Evolutionary conservation across 2,797 vertebrate genomes (phyloP), one percentile per base, ranked within the genome.

Genomic region (Momotus momota): DNA sequence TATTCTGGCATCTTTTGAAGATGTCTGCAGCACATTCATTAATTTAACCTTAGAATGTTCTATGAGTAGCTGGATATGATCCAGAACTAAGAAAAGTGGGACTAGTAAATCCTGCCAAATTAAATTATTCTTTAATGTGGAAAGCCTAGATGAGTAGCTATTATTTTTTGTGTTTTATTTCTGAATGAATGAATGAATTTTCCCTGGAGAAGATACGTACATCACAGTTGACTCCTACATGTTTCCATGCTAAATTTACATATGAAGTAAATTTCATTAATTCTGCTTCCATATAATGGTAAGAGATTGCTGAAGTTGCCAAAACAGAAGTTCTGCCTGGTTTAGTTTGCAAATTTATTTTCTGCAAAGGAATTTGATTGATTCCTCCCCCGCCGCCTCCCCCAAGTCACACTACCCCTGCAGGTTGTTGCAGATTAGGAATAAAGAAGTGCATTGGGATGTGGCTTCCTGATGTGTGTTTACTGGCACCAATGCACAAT

Each of bases 401-500:
- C 5, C 12, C 1, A 0, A 15, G 3, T 29, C 26, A 16, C 1
- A 4, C 27, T 84, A 7, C 7, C n/a, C 48, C 8, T 52, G 25
- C 45, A 67, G 27, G 45, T 46, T 52, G 10, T 49, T 88, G 60
- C 25, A 58, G 31, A 13, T 80, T 21, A 8, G 21, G 38, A 8
- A 35, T 64, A 15, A 69, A 21, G 17, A 45, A 31, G 40, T 88
- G 31, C 31, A 80, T 80, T 58, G 10, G 19, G 77, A 29, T 65
- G 65, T 3, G 7, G 8, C 22, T 95, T 64, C 52, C 58, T 18
- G 19, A 21, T 10, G 13, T 6, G 57, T 7, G 12, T 61, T 78
- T 60, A 6, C 23, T 1, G 1, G 19, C 45, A n/a, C 7, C 0
- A 0, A 1, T 22, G 18, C 5, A 3, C 52, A 31, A 3, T 33